Conservation (phyloP, 1,140 invertebrate species). For the Oryzaephilus surinamensis region DNA sequence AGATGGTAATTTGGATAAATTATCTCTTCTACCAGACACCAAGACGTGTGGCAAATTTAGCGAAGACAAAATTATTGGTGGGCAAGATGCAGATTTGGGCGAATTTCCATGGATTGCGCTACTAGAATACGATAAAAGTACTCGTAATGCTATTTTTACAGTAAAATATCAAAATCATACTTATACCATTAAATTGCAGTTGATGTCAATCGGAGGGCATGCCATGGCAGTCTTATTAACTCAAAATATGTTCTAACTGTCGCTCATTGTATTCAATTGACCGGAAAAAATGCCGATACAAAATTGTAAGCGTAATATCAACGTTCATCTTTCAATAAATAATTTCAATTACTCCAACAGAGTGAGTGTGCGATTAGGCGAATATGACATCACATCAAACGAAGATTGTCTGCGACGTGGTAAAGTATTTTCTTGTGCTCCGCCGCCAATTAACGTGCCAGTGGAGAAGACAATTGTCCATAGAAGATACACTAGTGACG, state of each 20-base stretch:
- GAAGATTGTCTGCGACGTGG: constrained; percentile 40
- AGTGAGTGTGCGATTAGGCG: constrained; percentile 45
- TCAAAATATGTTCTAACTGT: constrained; percentile 55
- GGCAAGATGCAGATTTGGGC: constrained; percentile 33
- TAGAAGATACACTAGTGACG: constrained; percentile 16
- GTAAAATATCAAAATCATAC: neutral
- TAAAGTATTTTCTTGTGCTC: constrained; percentile 40
- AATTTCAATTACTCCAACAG: constrained; percentile 28
- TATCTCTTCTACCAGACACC: constrained; percentile 5
- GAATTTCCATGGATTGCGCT: constrained; percentile 41
- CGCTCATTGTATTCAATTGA: constrained; percentile 65
- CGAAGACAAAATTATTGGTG: constrained; percentile 31
- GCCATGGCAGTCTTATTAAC: constrained; percentile 45
- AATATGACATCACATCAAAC: constrained; percentile 41
- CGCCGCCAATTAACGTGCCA: constrained; percentile 40
- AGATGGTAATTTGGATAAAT: neutral
- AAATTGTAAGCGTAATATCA: neutral
- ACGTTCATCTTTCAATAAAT: neutral
- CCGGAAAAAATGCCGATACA: constrained; percentile 11
- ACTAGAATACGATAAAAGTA: constrained; percentile 33
- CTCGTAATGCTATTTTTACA: neutral
- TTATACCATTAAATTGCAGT: neutral
- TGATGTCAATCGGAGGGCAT: neutral
- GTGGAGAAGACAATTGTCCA: constrained; percentile 41
- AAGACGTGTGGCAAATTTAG: constrained; percentile 23